Conservation (phyloP, 2,113 vertebrate genomes). For the Neopipo cinnamomea region DNA sequence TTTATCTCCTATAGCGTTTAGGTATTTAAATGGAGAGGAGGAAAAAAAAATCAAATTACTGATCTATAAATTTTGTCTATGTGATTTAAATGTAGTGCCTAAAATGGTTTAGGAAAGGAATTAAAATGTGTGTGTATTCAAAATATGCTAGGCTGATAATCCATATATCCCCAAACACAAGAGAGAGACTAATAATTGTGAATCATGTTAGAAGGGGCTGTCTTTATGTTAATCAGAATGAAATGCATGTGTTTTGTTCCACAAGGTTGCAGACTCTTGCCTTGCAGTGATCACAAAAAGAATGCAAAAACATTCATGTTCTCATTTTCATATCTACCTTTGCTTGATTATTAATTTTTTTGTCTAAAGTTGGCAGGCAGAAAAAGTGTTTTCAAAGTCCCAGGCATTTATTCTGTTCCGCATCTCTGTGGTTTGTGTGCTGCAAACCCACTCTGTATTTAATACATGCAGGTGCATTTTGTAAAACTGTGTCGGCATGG, state of each 20-base stretch:
- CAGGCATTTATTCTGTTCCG: neutral
- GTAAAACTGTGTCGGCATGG: constrained; percentile 34
- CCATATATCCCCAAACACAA: constrained; percentile 52
- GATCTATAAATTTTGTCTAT: constrained; percentile 11
- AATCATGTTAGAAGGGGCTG: constrained; percentile 48
- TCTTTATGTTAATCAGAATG: constrained; percentile 45
- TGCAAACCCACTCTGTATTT: constrained; percentile 28
- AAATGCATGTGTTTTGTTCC: constrained; percentile 29
- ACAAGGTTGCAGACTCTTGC: constrained; percentile 31
- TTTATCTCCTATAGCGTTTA: constrained; percentile 16
- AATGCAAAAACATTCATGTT: neutral
- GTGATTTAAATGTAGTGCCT: neutral
- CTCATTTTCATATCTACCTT: constrained; percentile 39
- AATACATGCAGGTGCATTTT: constrained; percentile 41
- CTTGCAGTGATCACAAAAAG: constrained; percentile 12
- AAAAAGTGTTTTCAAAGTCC: constrained; percentile 36
- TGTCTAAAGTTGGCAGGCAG: neutral
- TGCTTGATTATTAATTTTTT: neutral
- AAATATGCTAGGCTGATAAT: constrained; percentile 53
- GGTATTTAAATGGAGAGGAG: neutral
- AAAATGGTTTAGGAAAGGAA: constrained; percentile 39
- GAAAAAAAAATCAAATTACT: neutral
- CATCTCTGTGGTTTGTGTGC: neutral
- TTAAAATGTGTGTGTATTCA: constrained; percentile 38
- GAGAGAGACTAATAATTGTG: constrained; percentile 61